Evolutionary conservation across 2,888 invertebrate species (phyloP), one percentile per base, ranked within the genome.

Genomic region (Rhingia rostrata): DNA sequence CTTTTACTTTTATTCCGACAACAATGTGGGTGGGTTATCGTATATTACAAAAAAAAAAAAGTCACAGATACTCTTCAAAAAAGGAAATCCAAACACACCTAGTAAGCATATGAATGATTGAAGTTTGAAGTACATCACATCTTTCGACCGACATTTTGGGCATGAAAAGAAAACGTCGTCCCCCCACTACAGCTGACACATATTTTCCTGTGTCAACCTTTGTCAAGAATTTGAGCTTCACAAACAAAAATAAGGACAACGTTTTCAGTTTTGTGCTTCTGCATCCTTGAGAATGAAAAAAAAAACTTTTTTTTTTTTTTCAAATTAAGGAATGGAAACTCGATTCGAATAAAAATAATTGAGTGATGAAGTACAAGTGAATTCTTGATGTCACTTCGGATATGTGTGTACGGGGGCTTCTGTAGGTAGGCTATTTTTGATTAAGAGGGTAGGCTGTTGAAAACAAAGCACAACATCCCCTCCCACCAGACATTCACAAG

Each of bases 301-400:
- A 35, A 37, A 1, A 33, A 3, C 12, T 10, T 14, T n/a, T 14
- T n/a, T 39, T n/a, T 63, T 47, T 3, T n/a, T 7, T 47, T 35
- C 5, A 22, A 41, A 60, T 33, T 33, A 49, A 58, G 10, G 47
- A 37, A 45, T 39, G 39, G 47, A 30, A 58, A 56, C 49, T 67
- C 32, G 2, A 2, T 41, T 43, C 4, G 7, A 32, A 35, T 32
- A 41, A 49, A 64, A 69, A 60, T 81, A 75, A 82, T 82, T 77
- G 81, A 77, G 70, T 77, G 77, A 77, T 58, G 54, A 77, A 47
- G 77, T 53, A 60, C 54, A 82, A 77, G 64, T 75, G 60, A 47
- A 70, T 64, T 58, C 70, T 75, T 63, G 74, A 69, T 58, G 69
- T 51, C 75, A 70, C 53, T 64, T 49, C 41, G 49, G 54, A 37